Conservation (phyloP, 2,888 invertebrate genomes). For the Crematogaster levior region DNA sequence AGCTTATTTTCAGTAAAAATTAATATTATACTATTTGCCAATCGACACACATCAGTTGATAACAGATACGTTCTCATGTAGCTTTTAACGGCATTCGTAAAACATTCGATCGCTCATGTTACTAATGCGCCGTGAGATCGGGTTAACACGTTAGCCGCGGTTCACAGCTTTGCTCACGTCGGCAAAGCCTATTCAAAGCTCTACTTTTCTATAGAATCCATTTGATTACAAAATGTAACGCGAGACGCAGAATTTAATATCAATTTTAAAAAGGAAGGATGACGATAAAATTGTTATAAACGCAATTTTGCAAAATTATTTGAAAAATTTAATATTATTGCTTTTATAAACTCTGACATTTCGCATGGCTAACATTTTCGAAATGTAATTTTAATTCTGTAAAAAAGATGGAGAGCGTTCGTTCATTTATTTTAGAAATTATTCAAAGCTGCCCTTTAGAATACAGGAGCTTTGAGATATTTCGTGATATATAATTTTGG, state of each 20-base stretch:
- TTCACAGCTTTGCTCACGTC: neutral
- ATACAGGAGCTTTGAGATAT: neutral
- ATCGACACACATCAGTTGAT: neutral
- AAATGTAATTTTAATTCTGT: neutral
- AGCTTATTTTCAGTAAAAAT: neutral
- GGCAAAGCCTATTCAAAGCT: neutral
- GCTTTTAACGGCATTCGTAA: slow-evolving; percentile 18
- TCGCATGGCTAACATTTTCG: neutral
- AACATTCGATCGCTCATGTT: slow-evolving; percentile 19
- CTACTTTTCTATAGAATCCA: neutral
- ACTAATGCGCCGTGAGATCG: slow-evolving; percentile 24
- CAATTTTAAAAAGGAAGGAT: neutral
- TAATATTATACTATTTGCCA: neutral
- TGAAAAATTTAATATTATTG: neutral
- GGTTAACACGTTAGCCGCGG: slow-evolving; percentile 3
- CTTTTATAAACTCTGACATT: neutral
- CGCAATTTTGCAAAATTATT: neutral
- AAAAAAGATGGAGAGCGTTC: no score
- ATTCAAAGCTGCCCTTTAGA: neutral
- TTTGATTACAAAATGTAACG: slow-evolving; percentile 13
- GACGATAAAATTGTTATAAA: neutral
- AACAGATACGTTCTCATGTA: neutral
- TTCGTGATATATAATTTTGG: slow-evolving; percentile 13
- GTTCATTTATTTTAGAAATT: neutral
- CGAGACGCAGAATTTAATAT: neutral